A percentile compares a stretch with the other conserved stretches of the same genome.
These are phyloP conservation scores for Caenorhabditis panamensis DNA, from an alignment of 2,888 invertebrate genomes.

Conservation along the genomic window DNA sequence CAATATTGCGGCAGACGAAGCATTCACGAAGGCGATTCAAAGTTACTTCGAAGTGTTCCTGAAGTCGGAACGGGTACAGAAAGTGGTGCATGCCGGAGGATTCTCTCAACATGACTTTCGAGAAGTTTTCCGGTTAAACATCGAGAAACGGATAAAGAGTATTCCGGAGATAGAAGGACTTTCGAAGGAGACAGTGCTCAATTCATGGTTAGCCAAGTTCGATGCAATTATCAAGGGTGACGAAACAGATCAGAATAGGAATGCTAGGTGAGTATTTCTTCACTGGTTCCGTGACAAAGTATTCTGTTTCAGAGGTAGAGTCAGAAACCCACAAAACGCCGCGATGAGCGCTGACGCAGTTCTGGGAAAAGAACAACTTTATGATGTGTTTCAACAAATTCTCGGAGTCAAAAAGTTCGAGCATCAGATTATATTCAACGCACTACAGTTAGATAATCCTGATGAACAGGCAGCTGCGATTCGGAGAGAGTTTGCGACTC, in stretches of 20 bases:
- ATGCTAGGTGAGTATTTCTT: constrained; percentile 58
- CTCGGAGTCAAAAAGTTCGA: constrained; percentile 99
- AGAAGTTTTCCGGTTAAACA: constrained; percentile 95
- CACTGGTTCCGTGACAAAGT: not conserved
- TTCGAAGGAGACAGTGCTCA: constrained; percentile 94
- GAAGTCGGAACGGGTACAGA: constrained; percentile 93
- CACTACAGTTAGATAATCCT: constrained; percentile 97
- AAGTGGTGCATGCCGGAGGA: constrained; percentile 97
- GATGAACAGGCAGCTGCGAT: constrained; percentile 99
- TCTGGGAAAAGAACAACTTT: constrained; percentile 97
- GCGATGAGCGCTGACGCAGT: constrained; percentile 82
- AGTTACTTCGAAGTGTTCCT: constrained; percentile 94
- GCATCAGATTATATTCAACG: constrained; percentile 98
- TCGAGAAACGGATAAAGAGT: constrained; percentile 94
- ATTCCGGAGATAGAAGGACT: constrained; percentile 99
- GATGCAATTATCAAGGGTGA: constrained; percentile 92
- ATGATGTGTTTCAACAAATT: constrained; percentile 99
- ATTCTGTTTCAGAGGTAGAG: constrained; percentile 59
- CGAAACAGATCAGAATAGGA: constrained; percentile 82
- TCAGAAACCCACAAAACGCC: constrained; percentile 57
- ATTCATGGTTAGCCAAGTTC: constrained; percentile 99
- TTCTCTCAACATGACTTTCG: constrained; percentile 98
- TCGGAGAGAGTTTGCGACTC: constrained; percentile 96
- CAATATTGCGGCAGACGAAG: constrained; percentile 97
- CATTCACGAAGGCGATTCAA: constrained; percentile 98